Conservation (phyloP, 2,888 invertebrate species). For the Abrostola tripartita region DNA sequence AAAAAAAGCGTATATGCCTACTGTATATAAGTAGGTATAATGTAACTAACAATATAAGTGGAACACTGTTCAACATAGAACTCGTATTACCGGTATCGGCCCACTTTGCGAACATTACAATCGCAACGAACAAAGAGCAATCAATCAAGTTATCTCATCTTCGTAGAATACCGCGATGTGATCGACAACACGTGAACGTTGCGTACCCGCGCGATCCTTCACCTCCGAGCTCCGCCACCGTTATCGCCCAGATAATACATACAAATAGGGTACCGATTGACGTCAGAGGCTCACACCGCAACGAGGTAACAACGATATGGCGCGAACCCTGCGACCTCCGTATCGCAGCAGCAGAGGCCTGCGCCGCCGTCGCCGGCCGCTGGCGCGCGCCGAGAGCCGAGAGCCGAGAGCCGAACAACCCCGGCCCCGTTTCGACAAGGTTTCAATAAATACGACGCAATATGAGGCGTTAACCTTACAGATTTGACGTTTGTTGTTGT, state of each 20-base stretch:
- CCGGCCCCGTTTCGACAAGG: constrained; percentile 76
- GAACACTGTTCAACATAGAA: not conserved
- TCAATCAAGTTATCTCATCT: constrained; percentile 74
- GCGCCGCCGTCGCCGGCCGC: constrained; percentile 62
- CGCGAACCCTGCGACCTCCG: constrained; percentile 39
- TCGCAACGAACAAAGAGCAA: constrained; percentile 76
- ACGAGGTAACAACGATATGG: constrained; percentile 66
- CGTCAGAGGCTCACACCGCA: constrained; percentile 72
- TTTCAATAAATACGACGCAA: constrained; percentile 76
- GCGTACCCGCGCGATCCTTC: constrained; percentile 77
- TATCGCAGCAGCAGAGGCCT: constrained; percentile 32
- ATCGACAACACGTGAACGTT: constrained; percentile 74
- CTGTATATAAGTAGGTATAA: not conserved
- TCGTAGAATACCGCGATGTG: constrained; percentile 69
- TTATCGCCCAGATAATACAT: constrained; percentile 68
- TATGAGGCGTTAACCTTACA: constrained; percentile 69
- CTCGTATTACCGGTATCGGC: constrained; percentile 23
- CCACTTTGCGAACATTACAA: constrained; percentile 24
- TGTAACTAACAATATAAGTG: not conserved
- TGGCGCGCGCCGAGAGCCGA: constrained; percentile 55
- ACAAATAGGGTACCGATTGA: constrained; percentile 83
- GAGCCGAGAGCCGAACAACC: constrained; percentile 15
- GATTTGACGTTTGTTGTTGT: constrained; percentile 56
- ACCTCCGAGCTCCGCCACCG: constrained; percentile 78
- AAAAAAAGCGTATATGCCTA: no score